A percentile compares a stretch with the other conserved stretches of the same genome.
phyloP scores from a whole-genome alignment of 2,113 vertebrate genomes.

The Acrocephalus kingi region DNA sequence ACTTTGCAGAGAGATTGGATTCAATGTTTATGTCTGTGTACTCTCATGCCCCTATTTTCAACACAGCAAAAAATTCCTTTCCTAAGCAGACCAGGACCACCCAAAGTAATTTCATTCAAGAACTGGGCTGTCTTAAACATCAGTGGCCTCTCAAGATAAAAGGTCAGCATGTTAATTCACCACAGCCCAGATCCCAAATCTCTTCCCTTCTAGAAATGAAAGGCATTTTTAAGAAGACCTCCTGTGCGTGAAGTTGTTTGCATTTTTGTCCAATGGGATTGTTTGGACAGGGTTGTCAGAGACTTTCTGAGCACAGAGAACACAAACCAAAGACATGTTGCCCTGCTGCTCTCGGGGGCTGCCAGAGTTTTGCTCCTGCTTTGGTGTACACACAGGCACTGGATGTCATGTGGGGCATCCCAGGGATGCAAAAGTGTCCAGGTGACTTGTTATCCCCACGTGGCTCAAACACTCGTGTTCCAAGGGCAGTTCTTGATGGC shows the following conservation, averaged over 20 bases:
- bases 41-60: conserved; percentile 34
- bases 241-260: conserved; percentile 32
- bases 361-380: not conserved
- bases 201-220: conserved; percentile 15
- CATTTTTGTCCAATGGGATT: conserved; percentile 20
- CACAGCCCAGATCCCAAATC: conserved; percentile 27
- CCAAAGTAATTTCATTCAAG: conserved; percentile 54
- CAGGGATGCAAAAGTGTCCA: not conserved
- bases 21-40: conserved; percentile 32
- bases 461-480: not conserved
- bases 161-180: conserved; percentile 62
- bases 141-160: conserved; percentile 39
- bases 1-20: not conserved
- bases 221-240: conserved; percentile 54
- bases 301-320: not conserved
- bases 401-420: rapidly evolving
- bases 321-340: not conserved
- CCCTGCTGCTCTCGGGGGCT: not conserved
- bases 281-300: conserved; percentile 36
- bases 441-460: not conserved
- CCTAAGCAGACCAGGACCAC: conserved; percentile 48
- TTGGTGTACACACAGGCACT: not conserved
- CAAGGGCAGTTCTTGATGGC: not conserved
- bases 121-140: conserved; percentile 40
- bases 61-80: conserved; percentile 16